Evolutionary conservation across 2,888 invertebrate species (phyloP).

Genomic region (Sphaerophoria rueppellii): DNA sequence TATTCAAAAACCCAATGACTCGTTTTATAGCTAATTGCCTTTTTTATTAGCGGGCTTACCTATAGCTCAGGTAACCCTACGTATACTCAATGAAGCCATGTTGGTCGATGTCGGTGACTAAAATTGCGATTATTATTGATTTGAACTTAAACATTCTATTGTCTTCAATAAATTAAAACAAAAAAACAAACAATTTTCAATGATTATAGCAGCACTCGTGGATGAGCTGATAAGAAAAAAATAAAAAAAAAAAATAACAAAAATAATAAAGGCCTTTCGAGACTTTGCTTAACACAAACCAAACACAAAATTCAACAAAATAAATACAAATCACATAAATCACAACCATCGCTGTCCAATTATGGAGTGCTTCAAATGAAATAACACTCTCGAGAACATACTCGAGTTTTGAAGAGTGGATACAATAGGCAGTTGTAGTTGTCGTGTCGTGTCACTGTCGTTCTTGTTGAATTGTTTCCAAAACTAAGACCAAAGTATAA

Average conservation of each 20-base stretch:
- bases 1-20: background rate
- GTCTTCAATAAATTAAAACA: background rate
- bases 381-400: slow-evolving; percentile 47
- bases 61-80: too few species aligned
- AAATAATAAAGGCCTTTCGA: background rate
- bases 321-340: background rate
- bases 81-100: too few species aligned
- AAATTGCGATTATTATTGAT: background rate
- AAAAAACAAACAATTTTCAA: background rate
- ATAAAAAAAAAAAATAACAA: background rate
- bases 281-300: too few species aligned
- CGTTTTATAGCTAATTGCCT: background rate
- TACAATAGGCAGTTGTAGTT: too few species aligned
- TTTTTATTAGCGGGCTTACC: too few species aligned
- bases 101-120: background rate
- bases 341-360: slow-evolving; percentile 10
- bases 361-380: slow-evolving; percentile 43
- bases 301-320: background rate
- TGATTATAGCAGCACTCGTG: slow-evolving; percentile 1
- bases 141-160: background rate
- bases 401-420: slow-evolving; percentile 47
- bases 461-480: too few species aligned
- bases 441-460: too few species aligned
- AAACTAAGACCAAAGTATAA: too few species aligned
- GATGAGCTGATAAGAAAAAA: slow-evolving; percentile 7